Percentiles rank a stretch among this genome's conserved stretches.
Evolutionary conservation across 1,140 invertebrate species (phyloP).

Genomic region (Mya arenaria): DNA sequence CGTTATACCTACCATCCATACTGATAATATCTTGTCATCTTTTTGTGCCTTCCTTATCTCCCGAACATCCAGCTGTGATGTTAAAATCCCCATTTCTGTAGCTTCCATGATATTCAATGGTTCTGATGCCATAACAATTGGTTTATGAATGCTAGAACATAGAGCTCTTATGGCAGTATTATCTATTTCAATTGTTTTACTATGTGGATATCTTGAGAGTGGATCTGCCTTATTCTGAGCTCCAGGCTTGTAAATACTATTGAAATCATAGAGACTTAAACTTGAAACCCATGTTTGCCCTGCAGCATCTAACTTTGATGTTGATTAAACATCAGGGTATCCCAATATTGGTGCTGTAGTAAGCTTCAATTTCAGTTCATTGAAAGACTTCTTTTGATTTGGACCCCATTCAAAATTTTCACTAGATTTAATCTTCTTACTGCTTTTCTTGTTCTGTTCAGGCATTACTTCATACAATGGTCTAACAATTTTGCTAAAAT

Average conservation of each 20-base stretch:
- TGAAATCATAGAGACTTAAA: too few species aligned
- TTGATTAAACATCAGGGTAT: not conserved
- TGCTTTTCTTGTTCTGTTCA: not conserved
- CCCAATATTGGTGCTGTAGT: too few species aligned
- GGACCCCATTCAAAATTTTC: too few species aligned
- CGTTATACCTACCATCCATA: not conserved
- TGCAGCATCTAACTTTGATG: conserved; percentile 15
- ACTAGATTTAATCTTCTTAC: not conserved
- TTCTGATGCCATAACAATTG: not conserved
- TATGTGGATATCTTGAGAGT: conserved; percentile 4
- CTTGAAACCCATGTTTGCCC: conserved; percentile 8
- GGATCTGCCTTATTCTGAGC: not conserved
- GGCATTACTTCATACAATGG: not conserved
- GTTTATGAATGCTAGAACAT: not conserved
- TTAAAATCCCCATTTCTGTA: not conserved
- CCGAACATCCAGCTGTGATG: not conserved
- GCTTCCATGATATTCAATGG: not conserved
- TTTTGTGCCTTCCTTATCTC: not conserved
- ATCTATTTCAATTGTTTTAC: conserved; percentile 1
- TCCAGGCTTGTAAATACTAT: conserved; percentile 3
- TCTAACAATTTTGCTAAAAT: conserved; percentile 2
- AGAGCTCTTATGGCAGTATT: not conserved
- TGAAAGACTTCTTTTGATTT: too few species aligned
- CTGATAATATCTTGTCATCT: not conserved
- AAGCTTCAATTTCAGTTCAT: too few species aligned